Conservation (phyloP, 2,113 vertebrate species). For the Tachuris rubrigastra region DNA sequence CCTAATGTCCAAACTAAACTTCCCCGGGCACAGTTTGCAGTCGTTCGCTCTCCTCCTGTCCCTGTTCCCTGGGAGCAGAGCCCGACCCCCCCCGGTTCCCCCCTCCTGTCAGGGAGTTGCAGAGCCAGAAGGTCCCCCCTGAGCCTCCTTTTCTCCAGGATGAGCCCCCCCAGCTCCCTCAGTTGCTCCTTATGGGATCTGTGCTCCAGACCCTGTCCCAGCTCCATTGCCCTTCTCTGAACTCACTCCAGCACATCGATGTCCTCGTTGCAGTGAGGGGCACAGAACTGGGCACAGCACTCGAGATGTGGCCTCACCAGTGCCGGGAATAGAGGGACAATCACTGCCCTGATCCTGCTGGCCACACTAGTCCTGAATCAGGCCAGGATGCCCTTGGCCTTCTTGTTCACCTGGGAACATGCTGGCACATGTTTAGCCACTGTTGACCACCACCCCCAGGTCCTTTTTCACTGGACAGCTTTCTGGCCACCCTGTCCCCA, state of each 20-base stretch:
- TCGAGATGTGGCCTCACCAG: accelerated
- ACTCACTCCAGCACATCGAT: accelerated
- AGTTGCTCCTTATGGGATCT: background rate
- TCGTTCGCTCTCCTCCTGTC: background rate
- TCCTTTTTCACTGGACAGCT: background rate
- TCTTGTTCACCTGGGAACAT: background rate
- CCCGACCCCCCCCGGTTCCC: no score
- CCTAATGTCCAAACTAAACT: no score
- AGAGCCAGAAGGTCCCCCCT: no score
- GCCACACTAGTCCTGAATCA: accelerated
- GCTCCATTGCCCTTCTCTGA: background rate
- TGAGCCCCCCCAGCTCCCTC: accelerated
- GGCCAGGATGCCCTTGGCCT: background rate
- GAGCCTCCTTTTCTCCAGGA: no score
- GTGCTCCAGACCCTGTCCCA: background rate
- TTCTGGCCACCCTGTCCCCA: background rate
- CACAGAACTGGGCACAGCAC: background rate
- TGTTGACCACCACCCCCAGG: background rate
- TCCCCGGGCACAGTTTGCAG: background rate
- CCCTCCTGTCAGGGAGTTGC: no score
- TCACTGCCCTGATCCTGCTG: background rate
- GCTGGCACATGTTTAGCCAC: background rate
- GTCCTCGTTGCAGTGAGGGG: background rate
- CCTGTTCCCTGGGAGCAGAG: no score
- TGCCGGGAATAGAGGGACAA: accelerated